Evolutionary conservation across 1,140 invertebrate genomes (phyloP).

Genomic region (Drosophila tristis): DNA sequence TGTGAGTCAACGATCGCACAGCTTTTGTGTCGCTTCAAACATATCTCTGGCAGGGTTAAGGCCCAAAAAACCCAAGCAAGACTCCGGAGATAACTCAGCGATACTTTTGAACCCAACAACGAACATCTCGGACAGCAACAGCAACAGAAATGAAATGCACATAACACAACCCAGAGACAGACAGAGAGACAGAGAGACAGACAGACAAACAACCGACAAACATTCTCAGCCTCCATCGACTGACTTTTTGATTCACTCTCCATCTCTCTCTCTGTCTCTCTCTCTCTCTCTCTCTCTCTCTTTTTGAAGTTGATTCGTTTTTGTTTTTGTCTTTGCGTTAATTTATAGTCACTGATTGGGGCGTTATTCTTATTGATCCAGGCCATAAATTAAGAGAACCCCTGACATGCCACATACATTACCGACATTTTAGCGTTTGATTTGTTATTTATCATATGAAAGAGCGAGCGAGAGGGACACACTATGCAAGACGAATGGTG

Average conservation of each 20-base stretch:
- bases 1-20: too few species aligned
- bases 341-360: constrained; percentile 84
- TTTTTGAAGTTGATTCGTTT: constrained; percentile 50
- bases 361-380: constrained; percentile 84
- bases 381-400: constrained; percentile 82
- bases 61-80: too few species aligned
- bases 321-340: constrained; percentile 78
- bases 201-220: constrained; percentile 50
- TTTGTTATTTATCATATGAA: constrained; percentile 84
- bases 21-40: too few species aligned
- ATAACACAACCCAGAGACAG: too few species aligned
- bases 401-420: constrained; percentile 83
- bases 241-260: constrained; percentile 59
- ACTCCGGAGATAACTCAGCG: background rate
- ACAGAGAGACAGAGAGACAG: too few species aligned
- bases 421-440: constrained; percentile 84
- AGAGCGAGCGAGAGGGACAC: constrained; percentile 38
- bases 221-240: constrained; percentile 68
- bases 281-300: too few species aligned
- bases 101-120: constrained; percentile 25
- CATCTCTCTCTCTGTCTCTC: constrained; percentile 51
- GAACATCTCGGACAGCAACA: constrained; percentile 29
- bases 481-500: background rate
- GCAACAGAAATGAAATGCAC: constrained; percentile 37
- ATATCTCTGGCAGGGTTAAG: too few species aligned